phyloP scores from a whole-genome alignment of 2,113 vertebrate genomes.

The Pavo muticus region DNA sequence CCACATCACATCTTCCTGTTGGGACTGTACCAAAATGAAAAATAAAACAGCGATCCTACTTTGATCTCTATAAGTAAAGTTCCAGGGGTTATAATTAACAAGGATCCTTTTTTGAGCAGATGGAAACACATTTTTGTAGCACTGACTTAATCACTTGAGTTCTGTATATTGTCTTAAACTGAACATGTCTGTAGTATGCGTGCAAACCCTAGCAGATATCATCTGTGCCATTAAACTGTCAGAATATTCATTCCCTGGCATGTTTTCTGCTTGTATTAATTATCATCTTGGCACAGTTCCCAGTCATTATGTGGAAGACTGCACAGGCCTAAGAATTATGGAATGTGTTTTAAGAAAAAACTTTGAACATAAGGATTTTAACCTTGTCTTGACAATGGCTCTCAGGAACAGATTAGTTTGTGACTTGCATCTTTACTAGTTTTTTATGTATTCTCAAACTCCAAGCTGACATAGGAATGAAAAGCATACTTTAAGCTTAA shows the following conservation, averaged over 20 bases:
- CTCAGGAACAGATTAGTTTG: not conserved
- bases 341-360: not conserved
- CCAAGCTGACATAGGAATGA: rapidly evolving
- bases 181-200: not conserved
- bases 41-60: not conserved
- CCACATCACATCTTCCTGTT: not conserved
- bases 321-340: not conserved
- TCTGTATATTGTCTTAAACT: not conserved
- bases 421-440: not conserved
- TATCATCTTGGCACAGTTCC: rapidly evolving
- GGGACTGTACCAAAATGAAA: not conserved
- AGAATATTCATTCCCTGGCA: not conserved
- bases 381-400: not conserved
- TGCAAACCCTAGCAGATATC: not conserved
- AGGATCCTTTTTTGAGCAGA: not conserved
- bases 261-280: not conserved
- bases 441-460: not conserved
- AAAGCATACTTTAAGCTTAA: not conserved
- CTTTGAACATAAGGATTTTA: not conserved
- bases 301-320: not conserved
- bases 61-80: not conserved
- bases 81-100: not conserved
- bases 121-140: not conserved
- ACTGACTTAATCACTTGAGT: not conserved
- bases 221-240: not conserved